Base-by-base conservation (phyloP, 2,113 vertebrate genomes). In the Gopherus evgoodei region DNA sequence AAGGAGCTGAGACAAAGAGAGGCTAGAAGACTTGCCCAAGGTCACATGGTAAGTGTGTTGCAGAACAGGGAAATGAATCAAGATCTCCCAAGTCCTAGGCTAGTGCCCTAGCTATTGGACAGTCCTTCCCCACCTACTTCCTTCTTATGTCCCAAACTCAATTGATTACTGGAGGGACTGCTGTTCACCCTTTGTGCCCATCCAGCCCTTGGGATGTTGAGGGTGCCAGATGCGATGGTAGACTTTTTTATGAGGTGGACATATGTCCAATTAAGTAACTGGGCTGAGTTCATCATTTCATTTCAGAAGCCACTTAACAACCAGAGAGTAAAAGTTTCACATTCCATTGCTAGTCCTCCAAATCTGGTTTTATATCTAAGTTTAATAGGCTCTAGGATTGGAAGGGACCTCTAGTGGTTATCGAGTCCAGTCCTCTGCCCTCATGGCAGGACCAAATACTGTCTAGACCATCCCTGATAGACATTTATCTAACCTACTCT, bases 161-260 rank as follows among this genome's bases (percentile, higher is more conserved):
- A 21, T 24, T 42, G 72, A 42, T 42, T 42, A 75, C 24, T 78
- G 75, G 11, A 47, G 25, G 24, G 44, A 27, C 44, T 78, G 75
- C 42, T 25, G 12, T 47, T 78, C 42, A 47, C 21, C 16, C 35
- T 21, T 3, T 16, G 53, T 78, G 81, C 38, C 54, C 3, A 0
- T 38, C 42, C 44, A 50, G 57, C 3, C 44, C 17, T 44, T 0
- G 1, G 59, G 89, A 47, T 14, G 44, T 0, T 2, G 49, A 38
- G 65, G 79, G n/a, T 87, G 62, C 14, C 1, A 2, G 13, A 3
- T 11, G 50, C 2, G 53, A 81, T 47, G 31, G 14, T 3, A 49
- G 79, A 19, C n/a, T 86, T 80, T 54, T 78, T 24, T 78, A 16
- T 69, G 62, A 69, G 38, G 6, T 29, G 44, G 8, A 9, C 5